phyloP scores from a whole-genome alignment of 2,888 invertebrate species.

The Pristionchus fissidentatus region DNA sequence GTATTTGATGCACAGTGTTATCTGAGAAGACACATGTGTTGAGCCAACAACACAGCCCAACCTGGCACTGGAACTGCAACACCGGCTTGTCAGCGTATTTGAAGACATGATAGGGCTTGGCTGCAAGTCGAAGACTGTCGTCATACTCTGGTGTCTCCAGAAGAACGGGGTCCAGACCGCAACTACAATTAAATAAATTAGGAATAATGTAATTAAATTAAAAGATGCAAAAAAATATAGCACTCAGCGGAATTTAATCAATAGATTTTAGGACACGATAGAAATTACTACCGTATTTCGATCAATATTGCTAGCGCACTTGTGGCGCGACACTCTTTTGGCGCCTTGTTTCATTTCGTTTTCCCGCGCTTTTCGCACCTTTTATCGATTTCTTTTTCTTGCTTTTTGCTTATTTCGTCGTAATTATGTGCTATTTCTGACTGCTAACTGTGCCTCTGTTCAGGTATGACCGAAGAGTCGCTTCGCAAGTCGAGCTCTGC shows the following conservation, averaged over 20 bases:
- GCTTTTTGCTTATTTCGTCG: neutral
- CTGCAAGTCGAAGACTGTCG: conserved; percentile 69
- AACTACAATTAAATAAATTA: conserved; percentile 56
- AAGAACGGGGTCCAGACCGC: conserved; percentile 72
- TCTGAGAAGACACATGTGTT: conserved; percentile 46
- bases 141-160: conserved; percentile 74
- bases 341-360: neutral
- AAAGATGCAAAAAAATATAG: neutral
- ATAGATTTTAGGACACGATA: neutral
- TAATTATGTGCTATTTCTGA: neutral
- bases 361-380: neutral
- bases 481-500: neutral
- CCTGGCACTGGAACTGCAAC: conserved; percentile 75
- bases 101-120: conserved; percentile 74
- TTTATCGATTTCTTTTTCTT: neutral
- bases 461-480: conserved; percentile 13
- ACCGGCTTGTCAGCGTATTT: conserved; percentile 75
- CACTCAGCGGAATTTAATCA: neutral
- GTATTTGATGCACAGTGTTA: conserved; percentile 73
- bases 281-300: neutral
- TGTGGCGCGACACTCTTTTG: neutral
- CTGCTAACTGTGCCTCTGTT: neutral
- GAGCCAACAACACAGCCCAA: conserved; percentile 28
- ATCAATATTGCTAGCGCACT: neutral
- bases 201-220: neutral